Evolutionary conservation across 2,888 invertebrate species (phyloP).

Genomic region (Parelbella ahira): DNA sequence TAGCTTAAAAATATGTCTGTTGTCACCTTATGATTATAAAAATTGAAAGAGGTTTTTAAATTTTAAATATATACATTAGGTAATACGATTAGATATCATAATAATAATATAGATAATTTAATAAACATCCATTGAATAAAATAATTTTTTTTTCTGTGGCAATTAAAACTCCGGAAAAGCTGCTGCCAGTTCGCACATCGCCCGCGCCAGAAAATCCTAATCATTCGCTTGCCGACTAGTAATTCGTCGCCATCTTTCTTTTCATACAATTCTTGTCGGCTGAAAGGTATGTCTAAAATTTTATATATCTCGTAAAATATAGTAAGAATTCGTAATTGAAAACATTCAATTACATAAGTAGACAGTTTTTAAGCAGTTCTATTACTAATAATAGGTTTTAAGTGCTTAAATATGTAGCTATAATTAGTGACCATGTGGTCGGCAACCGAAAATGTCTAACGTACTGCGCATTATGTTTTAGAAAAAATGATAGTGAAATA

Average conservation of each 20-base stretch:
- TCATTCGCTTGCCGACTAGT: constrained; percentile 38
- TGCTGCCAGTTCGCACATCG: constrained; percentile 23
- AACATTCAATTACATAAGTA: background rate
- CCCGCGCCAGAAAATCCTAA: constrained; percentile 29
- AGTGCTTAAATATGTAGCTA: constrained; percentile 7
- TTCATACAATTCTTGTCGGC: constrained; percentile 66
- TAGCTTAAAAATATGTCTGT: too few species aligned
- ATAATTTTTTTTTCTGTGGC: constrained; percentile 17
- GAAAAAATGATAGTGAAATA: constrained; percentile 37
- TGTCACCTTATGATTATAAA: too few species aligned
- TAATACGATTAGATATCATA: too few species aligned
- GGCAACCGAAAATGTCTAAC: constrained; percentile 45
- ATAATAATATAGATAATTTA: too few species aligned
- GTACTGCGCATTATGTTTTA: constrained; percentile 75
- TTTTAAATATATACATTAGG: too few species aligned
- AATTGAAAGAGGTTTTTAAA: too few species aligned
- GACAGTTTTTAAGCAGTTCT: background rate
- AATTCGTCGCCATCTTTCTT: constrained; percentile 72
- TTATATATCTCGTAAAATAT: constrained; percentile 39
- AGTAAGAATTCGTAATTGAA: background rate
- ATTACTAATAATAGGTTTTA: background rate
- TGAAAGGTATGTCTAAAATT: constrained; percentile 63
- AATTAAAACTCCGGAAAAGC: constrained; percentile 21
- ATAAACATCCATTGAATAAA: too few species aligned
- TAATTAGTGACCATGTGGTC: constrained; percentile 62